Evolutionary conservation across 2,888 invertebrate genomes (phyloP).

Genomic region (Herminia tarsipennalis): DNA sequence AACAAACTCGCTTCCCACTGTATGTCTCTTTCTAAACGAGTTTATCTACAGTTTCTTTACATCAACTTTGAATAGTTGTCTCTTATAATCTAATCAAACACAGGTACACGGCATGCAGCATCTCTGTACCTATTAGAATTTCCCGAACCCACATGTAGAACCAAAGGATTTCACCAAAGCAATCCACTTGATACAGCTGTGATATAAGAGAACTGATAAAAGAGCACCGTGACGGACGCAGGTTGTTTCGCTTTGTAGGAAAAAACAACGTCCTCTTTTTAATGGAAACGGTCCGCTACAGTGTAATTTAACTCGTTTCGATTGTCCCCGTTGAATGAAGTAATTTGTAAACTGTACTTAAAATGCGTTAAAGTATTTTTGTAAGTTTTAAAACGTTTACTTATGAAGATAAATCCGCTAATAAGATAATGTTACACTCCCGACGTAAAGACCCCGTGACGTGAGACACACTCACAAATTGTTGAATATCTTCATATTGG

Average conservation of each 20-base stretch:
- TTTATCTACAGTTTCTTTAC: too few species aligned
- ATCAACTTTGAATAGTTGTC: neutral
- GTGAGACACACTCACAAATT: too few species aligned
- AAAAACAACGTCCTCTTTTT: conserved; percentile 1
- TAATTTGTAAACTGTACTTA: neutral
- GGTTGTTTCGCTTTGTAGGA: conserved; percentile 5
- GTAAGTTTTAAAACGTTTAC: too few species aligned
- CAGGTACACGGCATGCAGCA: neutral
- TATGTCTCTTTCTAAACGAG: too few species aligned
- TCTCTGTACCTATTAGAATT: neutral
- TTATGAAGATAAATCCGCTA: too few species aligned
- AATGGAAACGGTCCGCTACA: neutral
- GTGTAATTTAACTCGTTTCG: conserved; percentile 10
- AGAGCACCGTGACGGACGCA: conserved; percentile 1
- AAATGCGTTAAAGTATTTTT: neutral
- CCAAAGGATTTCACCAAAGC: neutral
- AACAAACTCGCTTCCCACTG: too few species aligned
- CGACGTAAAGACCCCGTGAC: too few species aligned
- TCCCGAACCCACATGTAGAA: neutral
- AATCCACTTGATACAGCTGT: conserved; percentile 17
- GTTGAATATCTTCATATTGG: too few species aligned
- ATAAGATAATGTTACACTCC: too few species aligned
- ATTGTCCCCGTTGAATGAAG: neutral
- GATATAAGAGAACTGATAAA: conserved; percentile 22
- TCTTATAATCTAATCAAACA: neutral